phyloP scores from a whole-genome alignment of 2,113 vertebrate genomes.

The Micronycteris hirsuta region DNA sequence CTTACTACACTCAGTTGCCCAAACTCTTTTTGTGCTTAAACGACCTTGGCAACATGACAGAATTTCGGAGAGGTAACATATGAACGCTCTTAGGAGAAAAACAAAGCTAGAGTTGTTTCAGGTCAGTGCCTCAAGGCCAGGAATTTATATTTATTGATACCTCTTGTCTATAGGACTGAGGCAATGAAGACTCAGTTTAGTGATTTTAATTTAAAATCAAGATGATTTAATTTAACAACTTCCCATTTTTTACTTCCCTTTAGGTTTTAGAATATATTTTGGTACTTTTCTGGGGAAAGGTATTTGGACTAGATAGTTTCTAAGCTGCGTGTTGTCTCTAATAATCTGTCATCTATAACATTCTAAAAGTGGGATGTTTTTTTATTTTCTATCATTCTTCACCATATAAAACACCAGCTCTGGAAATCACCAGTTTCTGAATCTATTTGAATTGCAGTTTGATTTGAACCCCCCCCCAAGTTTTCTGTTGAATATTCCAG shows the following conservation, averaged over 20 bases:
- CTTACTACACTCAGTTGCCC: background rate
- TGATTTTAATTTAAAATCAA: background rate
- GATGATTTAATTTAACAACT: background rate
- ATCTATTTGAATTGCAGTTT: background rate
- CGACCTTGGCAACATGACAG: background rate
- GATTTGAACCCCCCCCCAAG: background rate
- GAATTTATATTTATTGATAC: background rate
- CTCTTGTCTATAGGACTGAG: background rate
- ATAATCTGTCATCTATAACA: background rate
- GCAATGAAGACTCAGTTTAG: background rate
- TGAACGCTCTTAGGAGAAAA: background rate
- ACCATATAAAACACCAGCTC: background rate
- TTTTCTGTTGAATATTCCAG: background rate
- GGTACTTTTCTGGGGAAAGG: background rate
- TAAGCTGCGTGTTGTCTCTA: background rate
- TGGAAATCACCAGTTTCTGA: background rate
- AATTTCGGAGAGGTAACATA: background rate
- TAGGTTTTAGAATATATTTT: slow-evolving; percentile 38
- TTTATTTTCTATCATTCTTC: background rate
- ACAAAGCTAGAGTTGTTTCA: background rate
- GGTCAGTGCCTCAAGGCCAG: background rate
- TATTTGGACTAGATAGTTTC: background rate
- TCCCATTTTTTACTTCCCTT: background rate
- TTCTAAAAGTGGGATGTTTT: background rate
- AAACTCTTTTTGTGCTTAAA: background rate